phyloP scores from a whole-genome alignment of 2,113 vertebrate species.

The Phalacrocorax brasilianus region DNA sequence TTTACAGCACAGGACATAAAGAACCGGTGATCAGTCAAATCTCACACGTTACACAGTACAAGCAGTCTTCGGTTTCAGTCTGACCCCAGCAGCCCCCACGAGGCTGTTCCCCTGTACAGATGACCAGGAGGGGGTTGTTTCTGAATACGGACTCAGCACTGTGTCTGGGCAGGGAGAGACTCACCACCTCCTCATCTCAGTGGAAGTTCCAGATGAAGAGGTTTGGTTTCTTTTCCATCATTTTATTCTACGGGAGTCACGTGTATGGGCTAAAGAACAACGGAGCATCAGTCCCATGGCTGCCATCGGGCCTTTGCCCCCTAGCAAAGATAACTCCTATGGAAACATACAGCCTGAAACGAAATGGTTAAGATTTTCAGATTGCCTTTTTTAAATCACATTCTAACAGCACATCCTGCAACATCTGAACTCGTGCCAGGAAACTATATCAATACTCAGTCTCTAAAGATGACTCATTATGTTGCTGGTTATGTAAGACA shows the following conservation, averaged over 20 bases:
- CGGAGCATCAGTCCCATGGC: not conserved
- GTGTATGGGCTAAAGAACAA: not conserved
- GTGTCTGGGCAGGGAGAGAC: not conserved
- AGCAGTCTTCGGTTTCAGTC: not conserved
- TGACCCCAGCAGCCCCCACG: fast-evolving
- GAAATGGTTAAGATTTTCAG: not conserved
- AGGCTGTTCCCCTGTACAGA: not conserved
- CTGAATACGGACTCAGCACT: fast-evolving
- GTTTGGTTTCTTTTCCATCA: not conserved
- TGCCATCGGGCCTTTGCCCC: not conserved
- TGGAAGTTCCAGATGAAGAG: not conserved
- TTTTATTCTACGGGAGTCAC: not conserved
- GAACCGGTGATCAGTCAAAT: not conserved
- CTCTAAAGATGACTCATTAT: not conserved
- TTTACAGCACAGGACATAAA: not conserved
- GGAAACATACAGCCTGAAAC: not conserved
- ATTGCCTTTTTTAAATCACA: not conserved
- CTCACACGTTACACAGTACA: not conserved
- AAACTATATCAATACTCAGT: not conserved
- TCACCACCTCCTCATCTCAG: fast-evolving
- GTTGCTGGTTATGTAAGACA: not conserved
- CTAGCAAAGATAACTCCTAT: not conserved
- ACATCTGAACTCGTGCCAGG: not conserved
- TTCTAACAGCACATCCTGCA: not conserved
- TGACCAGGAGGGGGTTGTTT: not conserved